phyloP scores from a whole-genome alignment of 2,113 vertebrate species.

The Campylomormyrus tamandua region DNA sequence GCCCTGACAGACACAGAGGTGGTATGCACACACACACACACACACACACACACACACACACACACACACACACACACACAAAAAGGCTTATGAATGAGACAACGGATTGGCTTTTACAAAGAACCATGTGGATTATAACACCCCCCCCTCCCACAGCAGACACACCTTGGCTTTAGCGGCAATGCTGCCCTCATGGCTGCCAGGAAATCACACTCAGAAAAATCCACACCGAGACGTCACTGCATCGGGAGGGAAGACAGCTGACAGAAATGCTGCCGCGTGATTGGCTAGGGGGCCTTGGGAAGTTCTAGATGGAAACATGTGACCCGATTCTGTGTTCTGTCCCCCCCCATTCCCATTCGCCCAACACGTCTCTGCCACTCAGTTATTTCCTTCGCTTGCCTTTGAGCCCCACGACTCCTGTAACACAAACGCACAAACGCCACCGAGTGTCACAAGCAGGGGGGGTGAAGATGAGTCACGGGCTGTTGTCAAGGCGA shows the following conservation, averaged over 20 bases:
- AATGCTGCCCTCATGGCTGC: background rate
- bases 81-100: background rate
- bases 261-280: background rate
- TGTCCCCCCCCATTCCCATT: background rate
- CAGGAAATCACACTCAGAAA: background rate
- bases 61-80: background rate
- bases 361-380: conserved; percentile 6
- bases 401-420: background rate
- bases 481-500: background rate
- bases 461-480: background rate
- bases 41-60: background rate
- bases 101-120: background rate
- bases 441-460: background rate
- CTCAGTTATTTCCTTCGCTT: background rate
- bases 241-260: background rate
- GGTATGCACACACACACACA: too few relatives aligned
- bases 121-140: background rate
- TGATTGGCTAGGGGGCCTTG: conserved; percentile 13
- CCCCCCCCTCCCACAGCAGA: background rate
- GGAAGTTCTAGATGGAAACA: conserved; percentile 29
- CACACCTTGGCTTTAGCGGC: background rate
- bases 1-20: background rate
- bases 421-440: background rate
- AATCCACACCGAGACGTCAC: background rate
- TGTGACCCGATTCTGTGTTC: background rate